phyloP scores from a whole-genome alignment of 53 echinoderm and acorn worm species.

The Stichopus horrens region DNA sequence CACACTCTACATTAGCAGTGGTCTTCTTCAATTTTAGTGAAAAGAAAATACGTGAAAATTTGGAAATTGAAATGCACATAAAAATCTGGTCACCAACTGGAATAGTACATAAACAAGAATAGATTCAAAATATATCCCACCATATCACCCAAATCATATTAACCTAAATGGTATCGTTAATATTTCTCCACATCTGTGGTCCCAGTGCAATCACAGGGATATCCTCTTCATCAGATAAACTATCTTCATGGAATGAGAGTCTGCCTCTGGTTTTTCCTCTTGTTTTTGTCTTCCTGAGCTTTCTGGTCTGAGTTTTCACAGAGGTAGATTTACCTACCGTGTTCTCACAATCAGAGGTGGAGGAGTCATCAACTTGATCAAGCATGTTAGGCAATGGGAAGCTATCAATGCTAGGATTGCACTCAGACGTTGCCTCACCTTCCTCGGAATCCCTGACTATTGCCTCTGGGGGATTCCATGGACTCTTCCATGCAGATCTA shows the following conservation, averaged over 20 bases:
- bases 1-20: too few relatives aligned
- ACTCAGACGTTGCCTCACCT: slow-evolving; percentile 31
- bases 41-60: too few relatives aligned
- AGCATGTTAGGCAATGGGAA: slow-evolving; percentile 85
- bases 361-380: slow-evolving; percentile 55
- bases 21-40: too few relatives aligned
- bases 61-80: too few relatives aligned
- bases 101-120: too few relatives aligned
- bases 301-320: slow-evolving; percentile 20
- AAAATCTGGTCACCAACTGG: too few relatives aligned
- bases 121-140: too few relatives aligned
- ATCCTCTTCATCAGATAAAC: slow-evolving; percentile 42
- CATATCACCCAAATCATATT: neutral
- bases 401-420: slow-evolving; percentile 73
- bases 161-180: neutral
- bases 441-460: slow-evolving; percentile 58
- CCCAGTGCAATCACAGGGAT: slow-evolving; percentile 80
- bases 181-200: slow-evolving; percentile 5
- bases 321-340: slow-evolving; percentile 46
- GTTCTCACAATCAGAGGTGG: slow-evolving; percentile 43
- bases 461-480: slow-evolving; percentile 41
- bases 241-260: slow-evolving; percentile 48
- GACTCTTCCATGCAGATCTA: neutral
- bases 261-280: slow-evolving; percentile 90
- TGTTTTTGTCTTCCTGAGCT: slow-evolving; percentile 77